These are phyloP conservation scores for Protomyctophum bolini DNA, from an alignment of 2,113 vertebrate species.

Conservation along the genomic window DNA sequence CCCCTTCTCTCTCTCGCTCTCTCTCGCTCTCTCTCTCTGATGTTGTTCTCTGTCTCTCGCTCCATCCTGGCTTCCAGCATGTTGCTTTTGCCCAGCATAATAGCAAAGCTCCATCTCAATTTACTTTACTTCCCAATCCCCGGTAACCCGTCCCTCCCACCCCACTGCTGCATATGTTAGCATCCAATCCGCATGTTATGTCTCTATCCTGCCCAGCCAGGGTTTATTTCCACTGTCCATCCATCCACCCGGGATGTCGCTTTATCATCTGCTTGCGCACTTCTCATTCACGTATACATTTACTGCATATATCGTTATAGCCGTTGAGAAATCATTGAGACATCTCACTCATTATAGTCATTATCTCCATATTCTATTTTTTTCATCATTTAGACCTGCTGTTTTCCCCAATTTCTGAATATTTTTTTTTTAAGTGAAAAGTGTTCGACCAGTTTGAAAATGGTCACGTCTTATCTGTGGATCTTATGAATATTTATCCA, in stretches of 20 bases:
- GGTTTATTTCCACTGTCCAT: neutral
- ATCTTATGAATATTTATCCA: no score
- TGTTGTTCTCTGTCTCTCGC: neutral
- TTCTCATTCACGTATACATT: neutral
- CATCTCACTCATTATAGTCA: no score
- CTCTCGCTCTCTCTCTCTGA: neutral
- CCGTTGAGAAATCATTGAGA: no score
- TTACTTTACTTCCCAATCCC: constrained; percentile 1
- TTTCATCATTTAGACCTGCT: no score
- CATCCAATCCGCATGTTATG: neutral
- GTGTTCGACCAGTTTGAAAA: no score
- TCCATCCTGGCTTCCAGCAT: neutral
- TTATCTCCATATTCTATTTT: no score
- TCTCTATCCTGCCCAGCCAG: neutral
- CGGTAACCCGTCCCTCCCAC: neutral
- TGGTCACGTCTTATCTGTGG: no score
- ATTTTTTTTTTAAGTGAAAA: no score
- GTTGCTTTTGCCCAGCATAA: constrained; percentile 34
- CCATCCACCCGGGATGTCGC: neutral
- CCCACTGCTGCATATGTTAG: neutral
- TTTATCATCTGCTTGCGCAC: constrained; percentile 10
- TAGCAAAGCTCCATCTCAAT: constrained; percentile 36
- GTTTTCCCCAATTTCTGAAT: no score
- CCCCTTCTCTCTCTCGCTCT: neutral
- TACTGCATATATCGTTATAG: no score